These are phyloP conservation scores for Sceloporus tristichus DNA, from an alignment of 2,113 vertebrate genomes.

Conservation along the genomic window DNA sequence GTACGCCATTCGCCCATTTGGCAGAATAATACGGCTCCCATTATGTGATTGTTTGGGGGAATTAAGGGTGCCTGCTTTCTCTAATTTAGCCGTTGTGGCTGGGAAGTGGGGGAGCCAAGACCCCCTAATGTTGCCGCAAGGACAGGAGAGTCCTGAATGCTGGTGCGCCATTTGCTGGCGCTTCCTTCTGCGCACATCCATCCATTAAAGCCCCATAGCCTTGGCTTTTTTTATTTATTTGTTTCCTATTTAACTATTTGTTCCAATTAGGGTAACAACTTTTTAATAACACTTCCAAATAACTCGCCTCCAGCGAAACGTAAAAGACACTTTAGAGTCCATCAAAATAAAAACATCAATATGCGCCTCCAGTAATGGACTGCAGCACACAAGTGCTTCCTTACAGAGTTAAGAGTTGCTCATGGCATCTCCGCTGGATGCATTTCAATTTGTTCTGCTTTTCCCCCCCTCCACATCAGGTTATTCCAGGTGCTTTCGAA, in stretches of 20 bases:
- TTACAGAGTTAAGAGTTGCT: background rate
- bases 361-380: background rate
- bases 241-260: constrained; percentile 80
- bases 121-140: constrained; percentile 82
- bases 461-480: background rate
- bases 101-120: background rate
- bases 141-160: constrained; percentile 51
- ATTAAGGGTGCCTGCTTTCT: constrained; percentile 85
- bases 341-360: accelerated
- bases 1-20: constrained; percentile 88
- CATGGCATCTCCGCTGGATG: background rate
- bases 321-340: background rate
- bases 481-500: background rate
- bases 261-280: constrained; percentile 54
- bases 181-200: constrained; percentile 63
- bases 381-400: accelerated
- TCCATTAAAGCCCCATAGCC: constrained; percentile 82
- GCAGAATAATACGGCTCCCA: constrained; percentile 88
- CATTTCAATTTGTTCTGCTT: background rate
- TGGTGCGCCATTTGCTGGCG: constrained; percentile 69
- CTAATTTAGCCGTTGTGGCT: constrained; percentile 80
- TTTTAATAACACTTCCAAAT: constrained; percentile 53
- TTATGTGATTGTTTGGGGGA: constrained; percentile 97
- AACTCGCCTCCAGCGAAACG: constrained; percentile 37
- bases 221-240: constrained; percentile 82